Percentiles rank a stretch among this genome's conserved stretches.
Evolutionary conservation across 2,797 vertebrate species (phyloP).

Genomic region (Melanotaenia parkinsoni): DNA sequence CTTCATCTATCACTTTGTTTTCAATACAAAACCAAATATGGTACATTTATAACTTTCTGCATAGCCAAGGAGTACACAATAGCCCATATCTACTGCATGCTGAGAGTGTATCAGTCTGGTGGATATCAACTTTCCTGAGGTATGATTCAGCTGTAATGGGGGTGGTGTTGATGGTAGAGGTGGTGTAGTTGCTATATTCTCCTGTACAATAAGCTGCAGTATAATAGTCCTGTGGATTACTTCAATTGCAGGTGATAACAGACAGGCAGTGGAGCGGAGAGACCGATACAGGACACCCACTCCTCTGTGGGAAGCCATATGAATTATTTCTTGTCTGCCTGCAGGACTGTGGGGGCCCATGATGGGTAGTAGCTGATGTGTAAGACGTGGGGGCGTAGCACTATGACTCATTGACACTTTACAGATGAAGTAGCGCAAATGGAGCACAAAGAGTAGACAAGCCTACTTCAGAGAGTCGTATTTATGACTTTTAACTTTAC

Average conservation of each 20-base stretch:
- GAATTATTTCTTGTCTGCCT: conserved; percentile 90
- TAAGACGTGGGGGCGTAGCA: conserved; percentile 45
- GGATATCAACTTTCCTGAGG: conserved; percentile 83
- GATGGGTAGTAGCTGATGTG: conserved; percentile 35
- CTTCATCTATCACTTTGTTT: background rate
- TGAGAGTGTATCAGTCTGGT: conserved; percentile 40
- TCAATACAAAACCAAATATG: background rate
- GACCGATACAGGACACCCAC: conserved; percentile 89
- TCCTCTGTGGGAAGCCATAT: conserved; percentile 88
- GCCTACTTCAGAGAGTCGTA: conserved; percentile 36
- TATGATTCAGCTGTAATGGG: conserved; percentile 73
- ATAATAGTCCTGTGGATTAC: conserved; percentile 89
- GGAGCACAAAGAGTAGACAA: conserved; percentile 22
- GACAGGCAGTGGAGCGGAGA: conserved; percentile 85
- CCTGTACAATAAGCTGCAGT: conserved; percentile 85
- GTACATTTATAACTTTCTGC: background rate
- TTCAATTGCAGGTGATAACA: conserved; percentile 92
- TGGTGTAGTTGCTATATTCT: conserved; percentile 81
- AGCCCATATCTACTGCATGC: conserved; percentile 14
- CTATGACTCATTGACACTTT: conserved; percentile 67
- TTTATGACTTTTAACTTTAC: background rate
- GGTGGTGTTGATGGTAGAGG: conserved; percentile 30
- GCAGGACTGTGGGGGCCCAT: conserved; percentile 75
- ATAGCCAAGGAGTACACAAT: conserved; percentile 1
- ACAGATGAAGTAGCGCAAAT: conserved; percentile 2